phyloP scores from a whole-genome alignment of 1,140 invertebrate species.

The Proctacanthus coquilletti region DNA sequence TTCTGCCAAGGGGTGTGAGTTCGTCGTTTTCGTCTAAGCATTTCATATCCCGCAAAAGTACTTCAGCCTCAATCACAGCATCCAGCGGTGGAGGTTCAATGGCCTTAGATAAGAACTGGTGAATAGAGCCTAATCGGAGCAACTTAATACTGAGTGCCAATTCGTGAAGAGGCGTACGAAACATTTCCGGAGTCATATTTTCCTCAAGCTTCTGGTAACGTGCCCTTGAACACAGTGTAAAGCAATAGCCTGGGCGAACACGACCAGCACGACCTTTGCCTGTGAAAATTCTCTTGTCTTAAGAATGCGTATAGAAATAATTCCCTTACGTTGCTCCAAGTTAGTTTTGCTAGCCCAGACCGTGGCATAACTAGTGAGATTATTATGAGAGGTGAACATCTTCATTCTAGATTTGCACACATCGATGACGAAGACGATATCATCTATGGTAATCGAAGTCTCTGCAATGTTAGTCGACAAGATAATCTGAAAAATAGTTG shows the following conservation, averaged over 20 bases:
- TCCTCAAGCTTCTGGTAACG: constrained; percentile 66
- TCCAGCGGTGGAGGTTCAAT: constrained; percentile 87
- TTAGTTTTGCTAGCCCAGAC: constrained; percentile 89
- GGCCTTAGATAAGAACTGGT: constrained; percentile 85
- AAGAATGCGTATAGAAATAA: constrained; percentile 1
- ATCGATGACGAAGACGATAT: constrained; percentile 92
- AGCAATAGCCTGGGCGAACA: constrained; percentile 74
- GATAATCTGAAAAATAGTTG: constrained; percentile 38
- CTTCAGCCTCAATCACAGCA: constrained; percentile 83
- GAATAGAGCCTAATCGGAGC: constrained; percentile 73
- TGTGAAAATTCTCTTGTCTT: constrained; percentile 22
- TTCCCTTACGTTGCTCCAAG: constrained; percentile 60
- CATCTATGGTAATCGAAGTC: constrained; percentile 91
- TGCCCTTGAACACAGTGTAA: constrained; percentile 67
- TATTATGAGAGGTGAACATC: constrained; percentile 87
- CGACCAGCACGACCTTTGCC: constrained; percentile 80
- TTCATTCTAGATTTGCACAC: constrained; percentile 93
- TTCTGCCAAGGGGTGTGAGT: constrained; percentile 75
- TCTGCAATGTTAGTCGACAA: constrained; percentile 86
- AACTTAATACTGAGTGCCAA: constrained; percentile 62
- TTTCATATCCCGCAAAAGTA: constrained; percentile 59
- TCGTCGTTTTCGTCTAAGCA: constrained; percentile 74
- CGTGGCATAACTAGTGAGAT: constrained; percentile 88
- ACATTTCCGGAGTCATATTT: constrained; percentile 90
- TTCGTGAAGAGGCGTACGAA: constrained; percentile 87